Evolutionary conservation across 1,140 invertebrate genomes (phyloP).

Genomic region (Neodiprion pinetum): DNA sequence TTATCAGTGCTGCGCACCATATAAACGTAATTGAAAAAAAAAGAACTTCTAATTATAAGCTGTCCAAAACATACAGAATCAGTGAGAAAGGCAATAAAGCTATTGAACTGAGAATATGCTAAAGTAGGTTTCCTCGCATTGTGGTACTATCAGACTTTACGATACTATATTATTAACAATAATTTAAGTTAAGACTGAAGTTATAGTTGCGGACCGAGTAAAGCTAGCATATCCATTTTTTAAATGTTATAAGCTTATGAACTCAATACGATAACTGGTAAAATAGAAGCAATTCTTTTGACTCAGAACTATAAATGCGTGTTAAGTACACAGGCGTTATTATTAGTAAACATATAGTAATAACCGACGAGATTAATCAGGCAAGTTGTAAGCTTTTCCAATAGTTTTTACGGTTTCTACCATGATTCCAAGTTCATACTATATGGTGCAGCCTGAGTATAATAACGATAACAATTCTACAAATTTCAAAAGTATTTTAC

Average conservation of each 20-base stretch:
- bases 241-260: conserved; percentile 33
- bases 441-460: not conserved
- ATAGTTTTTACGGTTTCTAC: not conserved
- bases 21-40: conserved; percentile 11
- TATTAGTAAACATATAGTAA: not conserved
- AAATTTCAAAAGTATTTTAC: too few relatives aligned
- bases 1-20: conserved; percentile 8
- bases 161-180: conserved; percentile 36
- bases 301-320: conserved; percentile 24
- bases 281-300: conserved; percentile 31
- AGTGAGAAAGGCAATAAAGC: conserved; percentile 45
- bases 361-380: too few relatives aligned
- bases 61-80: conserved; percentile 43
- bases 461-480: too few relatives aligned
- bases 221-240: conserved; percentile 42
- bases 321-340: not conserved
- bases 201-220: conserved; percentile 34
- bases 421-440: not conserved
- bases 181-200: conserved; percentile 33
- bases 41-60: conserved; percentile 37
- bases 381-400: not conserved
- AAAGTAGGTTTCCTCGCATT: conserved; percentile 44
- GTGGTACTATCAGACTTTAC: conserved; percentile 33
- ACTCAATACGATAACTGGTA: conserved; percentile 18
- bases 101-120: conserved; percentile 38